A percentile compares a stretch with the other conserved stretches of the same genome.
phyloP scores from a whole-genome alignment of 2,797 vertebrate genomes.

The Manis javanica region DNA sequence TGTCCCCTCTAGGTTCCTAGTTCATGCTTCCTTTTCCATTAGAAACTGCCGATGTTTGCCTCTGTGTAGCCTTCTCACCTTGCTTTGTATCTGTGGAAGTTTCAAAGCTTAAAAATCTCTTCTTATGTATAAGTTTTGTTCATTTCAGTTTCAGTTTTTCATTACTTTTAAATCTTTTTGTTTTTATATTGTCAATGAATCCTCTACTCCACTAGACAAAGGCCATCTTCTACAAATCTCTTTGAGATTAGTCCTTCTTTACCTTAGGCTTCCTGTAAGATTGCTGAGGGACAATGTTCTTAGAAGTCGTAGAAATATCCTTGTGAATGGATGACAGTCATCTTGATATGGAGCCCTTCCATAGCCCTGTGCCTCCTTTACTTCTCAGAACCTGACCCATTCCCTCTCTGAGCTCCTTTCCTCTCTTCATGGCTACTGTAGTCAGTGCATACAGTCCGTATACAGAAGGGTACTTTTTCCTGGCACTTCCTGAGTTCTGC shows the following conservation, averaged over 20 bases:
- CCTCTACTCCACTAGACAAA: background rate
- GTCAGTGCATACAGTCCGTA: background rate
- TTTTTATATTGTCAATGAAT: background rate
- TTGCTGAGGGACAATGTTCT: background rate
- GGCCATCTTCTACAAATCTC: background rate
- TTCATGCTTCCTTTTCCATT: background rate
- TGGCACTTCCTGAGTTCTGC: background rate
- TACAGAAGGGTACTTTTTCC: background rate
- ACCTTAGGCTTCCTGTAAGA: background rate
- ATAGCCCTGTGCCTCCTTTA: background rate
- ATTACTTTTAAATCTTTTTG: background rate
- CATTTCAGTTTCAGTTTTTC: background rate
- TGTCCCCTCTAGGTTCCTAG: background rate
- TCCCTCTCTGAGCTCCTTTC: background rate
- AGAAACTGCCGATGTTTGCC: background rate
- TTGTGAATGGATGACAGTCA: background rate
- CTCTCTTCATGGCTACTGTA: background rate
- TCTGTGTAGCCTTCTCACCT: background rate
- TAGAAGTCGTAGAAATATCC: background rate
- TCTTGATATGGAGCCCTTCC: background rate
- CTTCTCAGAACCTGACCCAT: background rate
- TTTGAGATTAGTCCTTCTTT: background rate
- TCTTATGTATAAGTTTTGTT: background rate
- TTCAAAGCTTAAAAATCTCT: background rate
- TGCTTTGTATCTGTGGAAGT: background rate